Conservation (phyloP, 2,113 vertebrate species). For the Budorcas taxicolor region DNA sequence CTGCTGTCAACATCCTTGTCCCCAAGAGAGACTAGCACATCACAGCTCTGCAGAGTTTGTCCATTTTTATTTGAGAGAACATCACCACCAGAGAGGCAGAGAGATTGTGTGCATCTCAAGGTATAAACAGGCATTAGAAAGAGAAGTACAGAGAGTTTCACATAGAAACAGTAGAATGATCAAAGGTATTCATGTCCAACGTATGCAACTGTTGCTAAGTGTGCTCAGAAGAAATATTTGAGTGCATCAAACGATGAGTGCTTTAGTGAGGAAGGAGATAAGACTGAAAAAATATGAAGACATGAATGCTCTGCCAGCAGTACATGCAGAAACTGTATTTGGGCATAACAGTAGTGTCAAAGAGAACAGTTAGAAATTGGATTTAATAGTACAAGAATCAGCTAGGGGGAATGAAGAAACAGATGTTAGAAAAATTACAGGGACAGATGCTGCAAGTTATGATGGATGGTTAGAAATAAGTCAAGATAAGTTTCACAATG, state of each 20-base stretch:
- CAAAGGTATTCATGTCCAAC: background rate
- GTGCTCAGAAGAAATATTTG: background rate
- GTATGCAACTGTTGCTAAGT: background rate
- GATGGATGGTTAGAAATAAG: background rate
- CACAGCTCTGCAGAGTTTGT: background rate
- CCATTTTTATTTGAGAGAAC: background rate
- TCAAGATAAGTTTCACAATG: background rate
- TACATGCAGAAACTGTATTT: background rate
- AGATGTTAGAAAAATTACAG: background rate
- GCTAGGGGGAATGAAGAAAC: background rate
- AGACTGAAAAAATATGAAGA: background rate
- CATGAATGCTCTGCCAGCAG: background rate
- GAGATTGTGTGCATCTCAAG: background rate
- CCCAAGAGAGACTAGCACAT: background rate
- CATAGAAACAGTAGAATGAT: background rate
- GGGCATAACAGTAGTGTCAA: background rate
- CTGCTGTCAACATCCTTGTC: background rate
- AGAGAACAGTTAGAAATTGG: background rate
- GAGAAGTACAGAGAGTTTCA: background rate
- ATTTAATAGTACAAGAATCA: background rate
- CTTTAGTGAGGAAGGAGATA: background rate
- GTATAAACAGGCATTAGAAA: background rate
- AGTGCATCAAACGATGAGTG: background rate
- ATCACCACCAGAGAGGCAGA: background rate
- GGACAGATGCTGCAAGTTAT: background rate